These are phyloP conservation scores for Notarius quadriscutis DNA, from an alignment of 2,113 vertebrate species.

Conservation along the genomic window DNA sequence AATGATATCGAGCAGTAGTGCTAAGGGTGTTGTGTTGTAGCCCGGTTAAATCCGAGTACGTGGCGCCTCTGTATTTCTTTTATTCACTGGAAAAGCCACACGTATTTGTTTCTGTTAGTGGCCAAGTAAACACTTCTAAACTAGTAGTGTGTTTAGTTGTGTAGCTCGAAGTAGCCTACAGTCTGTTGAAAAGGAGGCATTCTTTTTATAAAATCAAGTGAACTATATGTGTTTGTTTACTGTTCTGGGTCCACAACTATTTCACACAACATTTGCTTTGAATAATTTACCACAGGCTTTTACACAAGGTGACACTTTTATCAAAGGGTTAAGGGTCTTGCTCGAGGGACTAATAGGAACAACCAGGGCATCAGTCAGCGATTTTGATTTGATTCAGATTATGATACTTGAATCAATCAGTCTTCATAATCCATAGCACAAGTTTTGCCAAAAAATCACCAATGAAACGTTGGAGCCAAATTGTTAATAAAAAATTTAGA, in stretches of 20 bases:
- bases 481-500: too few species aligned
- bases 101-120: not conserved
- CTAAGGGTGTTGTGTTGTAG: not conserved
- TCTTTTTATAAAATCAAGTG: not conserved
- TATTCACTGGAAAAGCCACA: not conserved
- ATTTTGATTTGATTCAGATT: too few species aligned
- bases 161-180: not conserved
- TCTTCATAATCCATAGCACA: too few species aligned
- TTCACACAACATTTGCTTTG: too few species aligned
- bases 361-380: not conserved
- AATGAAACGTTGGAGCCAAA: too few species aligned
- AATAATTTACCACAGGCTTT: too few species aligned
- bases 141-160: not conserved
- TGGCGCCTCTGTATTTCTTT: conserved; percentile 5
- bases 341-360: not conserved
- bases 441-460: too few species aligned
- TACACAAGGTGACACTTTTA: not conserved
- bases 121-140: not conserved
- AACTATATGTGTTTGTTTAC: too few species aligned
- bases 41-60: not conserved
- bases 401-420: too few species aligned
- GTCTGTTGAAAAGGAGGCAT: not conserved
- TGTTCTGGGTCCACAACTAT: too few species aligned
- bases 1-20: not conserved
- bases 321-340: not conserved